phyloP scores from a whole-genome alignment of 2,113 vertebrate genomes.

The Larimichthys crocea region DNA sequence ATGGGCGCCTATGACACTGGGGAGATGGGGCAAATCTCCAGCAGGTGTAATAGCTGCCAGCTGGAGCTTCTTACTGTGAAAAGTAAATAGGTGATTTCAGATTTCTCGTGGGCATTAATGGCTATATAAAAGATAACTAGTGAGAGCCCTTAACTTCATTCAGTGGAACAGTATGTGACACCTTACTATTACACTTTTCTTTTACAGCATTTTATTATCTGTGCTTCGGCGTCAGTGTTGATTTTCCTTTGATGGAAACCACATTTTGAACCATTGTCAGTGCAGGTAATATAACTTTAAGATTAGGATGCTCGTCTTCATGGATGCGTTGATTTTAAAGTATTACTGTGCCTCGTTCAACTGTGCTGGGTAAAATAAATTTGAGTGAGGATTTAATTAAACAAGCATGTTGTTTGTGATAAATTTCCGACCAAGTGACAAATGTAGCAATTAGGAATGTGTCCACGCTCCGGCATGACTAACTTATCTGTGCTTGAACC shows the following conservation, averaged over 20 bases:
- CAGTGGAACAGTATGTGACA: not conserved
- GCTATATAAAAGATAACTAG: not conserved
- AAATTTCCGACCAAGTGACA: not conserved
- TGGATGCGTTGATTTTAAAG: not conserved
- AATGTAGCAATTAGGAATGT: not conserved
- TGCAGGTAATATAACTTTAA: too few relatives aligned
- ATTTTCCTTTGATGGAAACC: not conserved
- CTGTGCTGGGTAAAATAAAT: not conserved
- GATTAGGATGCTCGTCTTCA: not conserved
- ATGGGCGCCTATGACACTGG: not conserved
- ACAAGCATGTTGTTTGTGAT: not conserved
- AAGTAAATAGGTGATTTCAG: conserved; percentile 18
- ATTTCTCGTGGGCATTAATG: conserved; percentile 1
- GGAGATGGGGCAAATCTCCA: conserved; percentile 10
- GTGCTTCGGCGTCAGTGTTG: not conserved
- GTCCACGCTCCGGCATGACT: too few relatives aligned
- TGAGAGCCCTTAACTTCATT: not conserved
- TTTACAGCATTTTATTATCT: not conserved
- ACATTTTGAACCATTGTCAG: not conserved
- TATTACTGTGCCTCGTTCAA: not conserved
- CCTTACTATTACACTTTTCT: not conserved
- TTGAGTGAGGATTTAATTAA: not conserved
- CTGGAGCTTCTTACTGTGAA: conserved; percentile 9
- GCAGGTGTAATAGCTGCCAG: conserved; percentile 14
- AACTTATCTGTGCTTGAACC: not conserved